Conservation (phyloP, 2,797 vertebrate species). For the Alca torda region DNA sequence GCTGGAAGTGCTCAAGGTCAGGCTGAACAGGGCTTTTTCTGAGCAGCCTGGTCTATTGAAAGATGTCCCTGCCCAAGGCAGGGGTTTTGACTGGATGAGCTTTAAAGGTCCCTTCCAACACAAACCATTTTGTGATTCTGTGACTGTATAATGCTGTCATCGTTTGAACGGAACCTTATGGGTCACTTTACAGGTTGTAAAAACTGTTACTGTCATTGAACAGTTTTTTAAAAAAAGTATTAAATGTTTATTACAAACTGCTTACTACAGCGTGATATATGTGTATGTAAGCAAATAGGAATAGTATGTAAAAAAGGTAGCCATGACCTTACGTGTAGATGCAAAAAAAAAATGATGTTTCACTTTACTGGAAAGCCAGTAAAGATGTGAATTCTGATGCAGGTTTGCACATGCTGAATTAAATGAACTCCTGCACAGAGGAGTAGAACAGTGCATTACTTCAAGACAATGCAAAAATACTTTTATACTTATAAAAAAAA, state of each 20-base stretch:
- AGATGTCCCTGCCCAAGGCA: neutral
- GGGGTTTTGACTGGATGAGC: neutral
- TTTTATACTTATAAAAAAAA: neutral
- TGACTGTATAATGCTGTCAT: neutral
- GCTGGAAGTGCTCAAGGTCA: neutral
- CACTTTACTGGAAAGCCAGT: neutral
- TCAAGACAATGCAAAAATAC: neutral
- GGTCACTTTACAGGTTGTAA: neutral
- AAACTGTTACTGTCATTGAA: neutral
- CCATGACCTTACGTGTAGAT: neutral
- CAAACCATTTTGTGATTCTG: neutral
- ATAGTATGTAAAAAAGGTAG: neutral
- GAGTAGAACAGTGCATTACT: neutral
- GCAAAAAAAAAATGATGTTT: neutral
- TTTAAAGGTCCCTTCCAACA: neutral
- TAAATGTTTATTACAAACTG: neutral
- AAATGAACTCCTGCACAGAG: neutral
- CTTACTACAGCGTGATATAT: neutral
- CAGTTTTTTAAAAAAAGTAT: neutral
- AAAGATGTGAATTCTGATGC: neutral
- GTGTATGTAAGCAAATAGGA: neutral
- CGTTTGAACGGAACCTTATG: neutral
- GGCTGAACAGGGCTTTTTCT: neutral
- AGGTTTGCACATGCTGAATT: neutral
- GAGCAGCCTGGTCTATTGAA: neutral